Evolutionary conservation across 2,888 invertebrate genomes (phyloP), one percentile per base, ranked within the genome.

Genomic region (Pseudanteris insignis): DNA sequence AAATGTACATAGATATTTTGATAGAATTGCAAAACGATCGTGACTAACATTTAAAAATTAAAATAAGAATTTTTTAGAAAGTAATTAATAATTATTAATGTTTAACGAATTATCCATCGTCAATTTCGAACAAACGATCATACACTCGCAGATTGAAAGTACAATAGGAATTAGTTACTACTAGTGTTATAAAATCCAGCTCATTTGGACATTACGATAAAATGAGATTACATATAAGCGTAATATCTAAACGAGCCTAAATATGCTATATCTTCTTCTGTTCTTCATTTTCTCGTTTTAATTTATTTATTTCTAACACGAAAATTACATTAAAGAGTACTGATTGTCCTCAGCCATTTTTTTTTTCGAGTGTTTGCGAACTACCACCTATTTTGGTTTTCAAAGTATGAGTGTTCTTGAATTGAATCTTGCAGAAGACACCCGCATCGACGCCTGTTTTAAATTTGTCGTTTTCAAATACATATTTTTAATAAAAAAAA

Each of bases 131-230:
- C 44, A 32, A 54, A 44, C 28, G 10, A 51, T 41, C 15, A 40
- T 10, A 40, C 38, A 47, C 55, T 55, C 55, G 55, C 55, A 48
- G 13, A 57, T 47, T 57, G 40, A 57, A 41, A 57, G 41, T 57
- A 57, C 55, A 57, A 57, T 57, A 57, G 47, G 41, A 33, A 29
- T 32, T 55, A 55, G 55, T 55, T 55, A 54, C 44, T 46, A 55
- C 7, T 55, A 55, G 55, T 11, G 4, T 36, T 48, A 29, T 24
- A 10, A 44, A 21, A 46, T 44, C 24, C 2, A 9, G 25, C 38
- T 48, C 48, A 12, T 32, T 48, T 48, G 29, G 11, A 38, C 6
- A 18, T 6, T 9, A 9, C 34, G 2, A 7, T n/a, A 38, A 2
- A 18, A 3, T 9, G 21, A 18, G 2, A 2, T 6, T 7, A 12